Evolutionary conservation across 2,888 invertebrate species (phyloP).

Genomic region (Leptopterna dolabrata): DNA sequence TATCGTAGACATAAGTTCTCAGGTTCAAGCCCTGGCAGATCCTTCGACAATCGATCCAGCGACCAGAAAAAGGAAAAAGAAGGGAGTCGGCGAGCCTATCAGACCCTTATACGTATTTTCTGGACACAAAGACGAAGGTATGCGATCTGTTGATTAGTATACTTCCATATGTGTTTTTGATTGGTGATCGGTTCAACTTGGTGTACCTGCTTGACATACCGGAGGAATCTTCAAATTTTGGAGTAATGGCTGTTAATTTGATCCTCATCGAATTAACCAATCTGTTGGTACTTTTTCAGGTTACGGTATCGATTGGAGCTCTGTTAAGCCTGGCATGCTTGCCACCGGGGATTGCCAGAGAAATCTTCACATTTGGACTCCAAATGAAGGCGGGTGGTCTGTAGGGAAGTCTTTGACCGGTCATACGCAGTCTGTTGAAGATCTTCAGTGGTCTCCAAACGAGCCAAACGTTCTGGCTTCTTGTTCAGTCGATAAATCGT

Average conservation of each 20-base stretch:
- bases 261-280: too few relatives aligned
- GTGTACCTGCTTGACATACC: too few relatives aligned
- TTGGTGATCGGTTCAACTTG: background rate
- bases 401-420: slow-evolving; percentile 89
- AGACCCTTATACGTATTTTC: slow-evolving; percentile 38
- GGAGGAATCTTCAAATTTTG: too few relatives aligned
- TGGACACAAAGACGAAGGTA: slow-evolving; percentile 54
- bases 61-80: slow-evolving; percentile 56
- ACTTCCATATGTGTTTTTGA: background rate
- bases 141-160: too few relatives aligned
- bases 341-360: slow-evolving; percentile 94
- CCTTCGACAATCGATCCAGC: slow-evolving; percentile 65
- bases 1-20: slow-evolving; percentile 88
- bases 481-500: slow-evolving; percentile 87
- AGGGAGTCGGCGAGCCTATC: slow-evolving; percentile 49
- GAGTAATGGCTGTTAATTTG: too few relatives aligned
- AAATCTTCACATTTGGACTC: slow-evolving; percentile 94
- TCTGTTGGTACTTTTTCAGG: slow-evolving; percentile 74
- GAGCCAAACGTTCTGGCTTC: slow-evolving; percentile 89
- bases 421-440: slow-evolving; percentile 94
- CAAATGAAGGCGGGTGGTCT: slow-evolving; percentile 79
- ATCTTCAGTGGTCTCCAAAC: slow-evolving; percentile 98
- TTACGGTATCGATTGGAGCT: slow-evolving; percentile 94
- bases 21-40: slow-evolving; percentile 84
- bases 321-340: slow-evolving; percentile 80